These are phyloP conservation scores for Serrognathus titanus DNA, from an alignment of 2,888 invertebrate genomes.

Conservation along the genomic window DNA sequence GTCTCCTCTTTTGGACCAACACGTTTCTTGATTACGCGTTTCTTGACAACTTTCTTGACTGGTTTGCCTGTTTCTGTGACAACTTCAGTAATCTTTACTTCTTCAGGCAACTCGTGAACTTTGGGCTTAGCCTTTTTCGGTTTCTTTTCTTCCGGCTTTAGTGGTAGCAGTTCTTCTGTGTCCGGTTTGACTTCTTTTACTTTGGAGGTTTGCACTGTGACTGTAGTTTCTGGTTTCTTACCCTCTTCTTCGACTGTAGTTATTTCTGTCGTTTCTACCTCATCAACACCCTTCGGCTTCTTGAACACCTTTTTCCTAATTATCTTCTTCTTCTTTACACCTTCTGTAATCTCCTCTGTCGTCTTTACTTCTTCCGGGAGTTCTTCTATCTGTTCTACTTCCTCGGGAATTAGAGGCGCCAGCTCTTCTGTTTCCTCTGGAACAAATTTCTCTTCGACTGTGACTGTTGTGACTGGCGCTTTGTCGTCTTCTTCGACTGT, in stretches of 20 bases:
- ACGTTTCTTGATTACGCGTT: constrained; percentile 23
- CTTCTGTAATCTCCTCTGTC: constrained; percentile 33
- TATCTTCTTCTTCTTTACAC: constrained; percentile 11
- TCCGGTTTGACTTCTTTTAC: constrained; percentile 17
- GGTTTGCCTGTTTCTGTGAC: constrained; percentile 36
- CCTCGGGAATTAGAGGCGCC: constrained; percentile 26
- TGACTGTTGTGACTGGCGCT: constrained; percentile 24
- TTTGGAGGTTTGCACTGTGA: constrained; percentile 27
- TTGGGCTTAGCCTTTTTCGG: constrained; percentile 24
- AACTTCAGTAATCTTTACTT: constrained; percentile 35
- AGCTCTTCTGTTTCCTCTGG: constrained; percentile 28
- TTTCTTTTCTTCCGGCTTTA: constrained; percentile 14
- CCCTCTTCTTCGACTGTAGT: constrained; percentile 33
- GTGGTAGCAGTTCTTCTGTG: constrained; percentile 27
- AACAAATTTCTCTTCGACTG: constrained; percentile 11
- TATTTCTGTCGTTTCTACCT: constrained; percentile 43
- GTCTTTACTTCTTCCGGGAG: constrained; percentile 38
- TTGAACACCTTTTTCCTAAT: constrained; percentile 28
- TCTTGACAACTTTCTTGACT: constrained; percentile 33
- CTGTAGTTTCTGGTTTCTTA: constrained; percentile 34
- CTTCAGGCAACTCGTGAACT: constrained; percentile 14
- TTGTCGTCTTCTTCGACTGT: constrained; percentile 37
- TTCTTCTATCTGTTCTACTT: constrained; percentile 28
- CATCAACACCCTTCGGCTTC: constrained; percentile 34
- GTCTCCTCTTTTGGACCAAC: constrained; percentile 31